Percentiles rank a stretch among this genome's conserved stretches.
Conservation (phyloP, 2,113 vertebrate genomes). For the Gobio gobio region DNA sequence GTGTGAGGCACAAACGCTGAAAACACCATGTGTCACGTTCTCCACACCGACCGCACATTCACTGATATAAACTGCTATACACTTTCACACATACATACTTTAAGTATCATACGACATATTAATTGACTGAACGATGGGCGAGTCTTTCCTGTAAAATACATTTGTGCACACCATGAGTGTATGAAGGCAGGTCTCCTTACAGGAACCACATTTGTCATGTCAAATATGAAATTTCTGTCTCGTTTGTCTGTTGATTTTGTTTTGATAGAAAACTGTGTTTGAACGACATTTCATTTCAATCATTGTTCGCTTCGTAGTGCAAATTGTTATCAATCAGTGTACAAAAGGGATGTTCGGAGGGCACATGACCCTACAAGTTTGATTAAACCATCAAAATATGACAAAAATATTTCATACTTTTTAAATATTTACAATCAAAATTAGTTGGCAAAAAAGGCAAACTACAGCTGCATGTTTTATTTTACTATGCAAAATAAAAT, state of each 20-base stretch:
- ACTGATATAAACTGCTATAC: background rate
- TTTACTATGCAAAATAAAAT: no score
- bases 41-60: constrained; percentile 6
- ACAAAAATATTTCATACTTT: no score
- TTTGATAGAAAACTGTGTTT: background rate
- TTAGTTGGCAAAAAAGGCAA: no score
- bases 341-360: no score
- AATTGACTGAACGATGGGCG: constrained; percentile 53
- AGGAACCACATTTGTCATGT: background rate
- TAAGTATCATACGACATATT: background rate
- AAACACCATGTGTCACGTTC: constrained; percentile 11
- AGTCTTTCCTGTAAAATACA: constrained; percentile 29
- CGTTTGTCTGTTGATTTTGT: background rate
- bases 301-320: no score
- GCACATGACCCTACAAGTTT: no score
- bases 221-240: background rate
- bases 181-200: background rate
- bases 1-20: background rate
- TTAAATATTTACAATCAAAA: no score
- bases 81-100: no score
- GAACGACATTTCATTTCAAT: background rate
- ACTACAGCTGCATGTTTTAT: no score
- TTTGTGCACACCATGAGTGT: background rate
- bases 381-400: no score
- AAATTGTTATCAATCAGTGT: no score